phyloP scores from a whole-genome alignment of 2,797 vertebrate species.

The Manis javanica region DNA sequence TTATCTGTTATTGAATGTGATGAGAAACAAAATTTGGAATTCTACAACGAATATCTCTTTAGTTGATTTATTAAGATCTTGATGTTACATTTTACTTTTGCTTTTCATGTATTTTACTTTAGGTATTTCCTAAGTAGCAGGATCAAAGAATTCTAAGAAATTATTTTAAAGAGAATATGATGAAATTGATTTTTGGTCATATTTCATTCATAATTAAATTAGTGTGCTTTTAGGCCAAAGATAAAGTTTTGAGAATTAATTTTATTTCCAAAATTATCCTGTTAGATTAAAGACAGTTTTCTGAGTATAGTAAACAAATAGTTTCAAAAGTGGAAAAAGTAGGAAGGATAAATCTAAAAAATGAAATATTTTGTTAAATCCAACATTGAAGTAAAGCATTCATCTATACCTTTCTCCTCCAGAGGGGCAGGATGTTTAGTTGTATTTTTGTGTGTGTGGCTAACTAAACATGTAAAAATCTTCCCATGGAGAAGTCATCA shows the following conservation, averaged over 20 bases:
- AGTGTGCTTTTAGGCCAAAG: neutral
- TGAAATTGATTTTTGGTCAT: neutral
- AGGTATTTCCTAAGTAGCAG: conserved; percentile 42
- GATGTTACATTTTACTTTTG: conserved; percentile 12
- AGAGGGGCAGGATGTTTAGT: neutral
- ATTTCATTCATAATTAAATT: conserved; percentile 16
- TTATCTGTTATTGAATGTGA: neutral
- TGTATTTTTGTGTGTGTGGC: neutral
- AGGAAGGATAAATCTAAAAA: neutral
- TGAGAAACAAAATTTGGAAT: conserved; percentile 27
- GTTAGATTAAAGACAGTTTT: neutral
- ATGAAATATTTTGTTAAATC: neutral
- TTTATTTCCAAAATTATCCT: neutral
- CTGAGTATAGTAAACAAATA: neutral
- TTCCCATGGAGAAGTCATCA: neutral
- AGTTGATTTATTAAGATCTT: neutral
- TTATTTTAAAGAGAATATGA: neutral
- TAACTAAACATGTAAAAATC: neutral
- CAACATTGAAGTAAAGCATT: neutral
- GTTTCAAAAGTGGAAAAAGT: neutral
- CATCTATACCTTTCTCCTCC: neutral
- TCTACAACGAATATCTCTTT: neutral
- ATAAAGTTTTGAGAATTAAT: neutral
- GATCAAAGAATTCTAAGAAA: conserved; percentile 1
- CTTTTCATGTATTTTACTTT: neutral